These are phyloP conservation scores for Erebia palarica DNA, from an alignment of 2,888 invertebrate species.

Conservation along the genomic window DNA sequence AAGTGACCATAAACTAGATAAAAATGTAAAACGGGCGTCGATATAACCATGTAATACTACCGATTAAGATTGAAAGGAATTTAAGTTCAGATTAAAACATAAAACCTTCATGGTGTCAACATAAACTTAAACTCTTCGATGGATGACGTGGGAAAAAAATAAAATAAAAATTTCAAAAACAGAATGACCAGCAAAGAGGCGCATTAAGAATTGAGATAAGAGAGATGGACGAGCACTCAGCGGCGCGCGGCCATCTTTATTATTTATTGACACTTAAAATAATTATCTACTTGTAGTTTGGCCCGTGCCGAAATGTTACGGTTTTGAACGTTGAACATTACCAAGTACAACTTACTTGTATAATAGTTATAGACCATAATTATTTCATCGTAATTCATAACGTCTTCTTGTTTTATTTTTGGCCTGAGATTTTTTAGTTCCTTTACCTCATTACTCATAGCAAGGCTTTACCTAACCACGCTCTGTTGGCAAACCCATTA, in stretches of 20 bases:
- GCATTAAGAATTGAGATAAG: conserved; percentile 82
- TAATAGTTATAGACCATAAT: neutral
- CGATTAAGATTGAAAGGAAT: conserved; percentile 62
- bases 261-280: conserved; percentile 83
- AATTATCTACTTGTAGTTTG: conserved; percentile 70
- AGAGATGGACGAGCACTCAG: conserved; percentile 81
- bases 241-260: conserved; percentile 75
- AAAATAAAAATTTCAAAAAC: conserved; percentile 63
- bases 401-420: too few species aligned
- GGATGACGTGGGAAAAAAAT: conserved; percentile 69
- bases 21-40: conserved; percentile 52
- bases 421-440: too few species aligned
- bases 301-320: conserved; percentile 69
- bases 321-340: conserved; percentile 25
- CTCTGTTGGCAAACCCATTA: too few species aligned
- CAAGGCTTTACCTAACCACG: too few species aligned
- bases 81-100: conserved; percentile 79
- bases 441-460: too few species aligned
- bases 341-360: neutral
- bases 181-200: conserved; percentile 78
- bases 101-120: conserved; percentile 79
- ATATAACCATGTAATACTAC: conserved; percentile 56
- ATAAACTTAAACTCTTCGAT: conserved; percentile 74
- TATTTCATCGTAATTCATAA: too few species aligned
- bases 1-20: conserved; percentile 63